Evolutionary conservation across 2,113 vertebrate species (phyloP).

Genomic region (Megaceryle maxima): DNA sequence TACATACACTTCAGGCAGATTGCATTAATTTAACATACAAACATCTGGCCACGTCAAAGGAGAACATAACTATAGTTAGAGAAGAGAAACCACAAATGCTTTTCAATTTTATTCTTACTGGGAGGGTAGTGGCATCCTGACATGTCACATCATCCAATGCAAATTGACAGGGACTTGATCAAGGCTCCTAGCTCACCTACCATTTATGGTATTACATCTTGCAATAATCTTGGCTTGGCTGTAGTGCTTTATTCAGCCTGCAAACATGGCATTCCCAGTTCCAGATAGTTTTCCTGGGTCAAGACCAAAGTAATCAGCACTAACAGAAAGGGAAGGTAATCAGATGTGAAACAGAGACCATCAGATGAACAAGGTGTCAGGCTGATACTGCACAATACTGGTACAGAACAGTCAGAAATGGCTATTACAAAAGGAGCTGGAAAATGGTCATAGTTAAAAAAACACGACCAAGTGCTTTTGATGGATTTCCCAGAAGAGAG

Average conservation of each 20-base stretch:
- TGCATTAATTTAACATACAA: not conserved
- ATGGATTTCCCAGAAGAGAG: not conserved
- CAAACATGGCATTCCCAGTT: conserved; percentile 47
- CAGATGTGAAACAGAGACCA: conserved; percentile 17
- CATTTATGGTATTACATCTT: not conserved
- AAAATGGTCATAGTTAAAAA: not conserved
- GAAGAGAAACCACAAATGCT: not conserved
- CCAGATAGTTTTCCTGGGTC: conserved; percentile 9
- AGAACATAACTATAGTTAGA: not conserved
- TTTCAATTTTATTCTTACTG: conserved; percentile 59
- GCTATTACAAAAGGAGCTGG: conserved; percentile 9
- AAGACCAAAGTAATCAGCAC: conserved; percentile 25
- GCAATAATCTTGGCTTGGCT: conserved; percentile 5
- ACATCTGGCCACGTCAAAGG: not conserved
- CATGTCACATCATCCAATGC: conserved; percentile 20
- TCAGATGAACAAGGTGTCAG: not conserved
- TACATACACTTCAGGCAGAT: not conserved
- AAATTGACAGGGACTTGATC: not conserved
- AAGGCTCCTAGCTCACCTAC: not conserved
- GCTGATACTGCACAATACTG: not conserved
- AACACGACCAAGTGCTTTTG: not conserved
- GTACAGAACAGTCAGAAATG: conserved; percentile 12
- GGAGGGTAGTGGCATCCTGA: conserved; percentile 1
- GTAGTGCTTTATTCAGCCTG: conserved; percentile 10
- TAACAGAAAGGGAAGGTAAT: conserved; percentile 11